These are phyloP conservation scores for Sigmodon hispidus DNA, from an alignment of 2,113 vertebrate species.

Conservation along the genomic window DNA sequence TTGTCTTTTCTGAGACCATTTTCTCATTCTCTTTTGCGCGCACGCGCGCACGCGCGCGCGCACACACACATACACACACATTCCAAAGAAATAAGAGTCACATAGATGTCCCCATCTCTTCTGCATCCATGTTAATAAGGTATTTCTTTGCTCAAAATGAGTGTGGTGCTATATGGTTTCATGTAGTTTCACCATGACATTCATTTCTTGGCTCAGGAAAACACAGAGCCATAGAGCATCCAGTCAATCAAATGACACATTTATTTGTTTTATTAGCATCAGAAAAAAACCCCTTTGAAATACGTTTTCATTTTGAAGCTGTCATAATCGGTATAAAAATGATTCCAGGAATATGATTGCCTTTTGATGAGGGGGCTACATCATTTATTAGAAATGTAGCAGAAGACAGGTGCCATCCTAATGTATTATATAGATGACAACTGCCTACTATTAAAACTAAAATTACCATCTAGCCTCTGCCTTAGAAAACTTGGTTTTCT, in stretches of 20 bases:
- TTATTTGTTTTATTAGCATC: conserved; percentile 7
- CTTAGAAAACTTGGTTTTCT: not conserved
- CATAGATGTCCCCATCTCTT: not conserved
- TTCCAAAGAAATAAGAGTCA: not conserved
- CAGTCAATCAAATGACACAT: not conserved
- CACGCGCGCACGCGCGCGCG: not conserved
- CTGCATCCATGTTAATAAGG: not conserved
- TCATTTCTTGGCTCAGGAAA: conserved; percentile 19
- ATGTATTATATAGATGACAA: not conserved
- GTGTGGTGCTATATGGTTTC: not conserved
- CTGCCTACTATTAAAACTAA: not conserved
- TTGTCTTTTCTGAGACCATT: conserved; percentile 33
- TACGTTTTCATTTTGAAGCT: conserved; percentile 1
- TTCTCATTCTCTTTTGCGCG: not conserved
- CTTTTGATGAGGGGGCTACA: not conserved
- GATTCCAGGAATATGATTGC: not conserved
- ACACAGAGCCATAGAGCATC: not conserved
- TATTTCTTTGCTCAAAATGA: not conserved
- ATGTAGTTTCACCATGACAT: not conserved
- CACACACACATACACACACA: not conserved
- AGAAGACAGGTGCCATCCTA: not conserved
- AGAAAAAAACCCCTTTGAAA: conserved; percentile 5
- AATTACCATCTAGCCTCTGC: not conserved
- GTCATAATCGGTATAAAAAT: not conserved
- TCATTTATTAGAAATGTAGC: not conserved